Evolutionary conservation across 2,797 vertebrate species (phyloP).

Genomic region (Halcyon chelicuti): DNA sequence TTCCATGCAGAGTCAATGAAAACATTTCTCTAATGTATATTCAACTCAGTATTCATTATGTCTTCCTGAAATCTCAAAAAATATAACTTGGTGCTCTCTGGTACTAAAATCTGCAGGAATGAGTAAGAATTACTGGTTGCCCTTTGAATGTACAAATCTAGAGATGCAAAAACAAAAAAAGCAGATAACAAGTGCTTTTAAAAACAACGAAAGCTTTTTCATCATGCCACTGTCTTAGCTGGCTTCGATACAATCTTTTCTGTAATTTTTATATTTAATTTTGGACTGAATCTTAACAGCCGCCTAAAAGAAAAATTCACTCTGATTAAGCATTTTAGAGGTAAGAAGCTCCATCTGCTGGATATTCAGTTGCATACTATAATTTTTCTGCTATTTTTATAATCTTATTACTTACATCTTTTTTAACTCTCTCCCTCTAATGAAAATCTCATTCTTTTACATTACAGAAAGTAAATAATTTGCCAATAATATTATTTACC

Average conservation of each 20-base stretch:
- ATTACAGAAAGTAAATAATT: neutral
- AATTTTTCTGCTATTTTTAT: neutral
- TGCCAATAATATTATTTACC: neutral
- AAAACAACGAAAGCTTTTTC: neutral
- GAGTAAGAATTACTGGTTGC: neutral
- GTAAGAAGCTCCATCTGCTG: conserved; percentile 76
- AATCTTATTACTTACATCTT: neutral
- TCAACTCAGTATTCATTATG: neutral
- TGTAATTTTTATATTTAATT: neutral
- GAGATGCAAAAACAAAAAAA: neutral
- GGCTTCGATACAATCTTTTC: neutral
- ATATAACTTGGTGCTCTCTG: neutral
- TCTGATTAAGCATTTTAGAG: conserved; percentile 50
- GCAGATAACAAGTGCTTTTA: neutral
- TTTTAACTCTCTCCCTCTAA: neutral
- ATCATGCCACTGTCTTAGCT: neutral
- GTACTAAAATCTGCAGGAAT: neutral
- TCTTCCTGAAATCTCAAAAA: neutral
- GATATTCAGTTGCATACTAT: neutral
- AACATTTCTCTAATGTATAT: neutral
- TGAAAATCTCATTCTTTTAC: neutral
- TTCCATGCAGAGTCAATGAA: neutral
- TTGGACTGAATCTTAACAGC: neutral
- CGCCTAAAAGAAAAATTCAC: neutral
- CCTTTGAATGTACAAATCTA: neutral